phyloP scores from a whole-genome alignment of 2,797 vertebrate genomes.

The Falco berigora region DNA sequence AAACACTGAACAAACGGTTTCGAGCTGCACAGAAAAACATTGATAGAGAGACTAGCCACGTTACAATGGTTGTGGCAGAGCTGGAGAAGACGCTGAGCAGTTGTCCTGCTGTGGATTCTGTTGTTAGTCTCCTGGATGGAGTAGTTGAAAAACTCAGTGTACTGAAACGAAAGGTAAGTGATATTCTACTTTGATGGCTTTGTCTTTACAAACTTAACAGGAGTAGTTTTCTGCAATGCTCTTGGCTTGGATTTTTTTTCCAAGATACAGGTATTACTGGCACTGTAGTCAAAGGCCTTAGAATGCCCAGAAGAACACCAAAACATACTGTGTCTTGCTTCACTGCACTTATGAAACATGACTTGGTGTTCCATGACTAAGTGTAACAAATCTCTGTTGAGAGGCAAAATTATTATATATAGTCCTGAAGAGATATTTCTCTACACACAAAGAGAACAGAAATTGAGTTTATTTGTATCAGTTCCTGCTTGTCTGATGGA shows the following conservation, averaged over 20 bases:
- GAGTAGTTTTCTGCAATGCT: neutral
- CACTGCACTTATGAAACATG: rapidly evolving
- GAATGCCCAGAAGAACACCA: neutral
- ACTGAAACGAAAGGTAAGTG: constrained; percentile 90
- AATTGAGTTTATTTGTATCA: neutral
- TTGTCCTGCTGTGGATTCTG: constrained; percentile 94
- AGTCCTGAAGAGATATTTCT: neutral
- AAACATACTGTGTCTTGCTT: neutral
- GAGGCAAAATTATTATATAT: neutral
- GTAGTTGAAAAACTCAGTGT: constrained; percentile 98
- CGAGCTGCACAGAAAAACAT: constrained; percentile 98
- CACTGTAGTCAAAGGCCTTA: neutral
- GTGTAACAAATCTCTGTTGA: neutral
- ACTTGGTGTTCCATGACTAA: neutral
- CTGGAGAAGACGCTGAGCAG: constrained; percentile 95
- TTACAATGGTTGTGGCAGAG: constrained; percentile 98
- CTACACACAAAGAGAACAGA: neutral
- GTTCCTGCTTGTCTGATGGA: neutral
- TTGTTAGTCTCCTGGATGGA: constrained; percentile 94
- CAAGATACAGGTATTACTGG: neutral
- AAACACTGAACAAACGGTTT: constrained; percentile 97
- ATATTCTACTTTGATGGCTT: neutral
- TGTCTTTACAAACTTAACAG: neutral
- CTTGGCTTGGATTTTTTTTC: neutral
- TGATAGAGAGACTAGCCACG: constrained; percentile 96